phyloP scores from a whole-genome alignment of 2,113 vertebrate genomes.

The Speoplatyrhinus poulsoni region DNA sequence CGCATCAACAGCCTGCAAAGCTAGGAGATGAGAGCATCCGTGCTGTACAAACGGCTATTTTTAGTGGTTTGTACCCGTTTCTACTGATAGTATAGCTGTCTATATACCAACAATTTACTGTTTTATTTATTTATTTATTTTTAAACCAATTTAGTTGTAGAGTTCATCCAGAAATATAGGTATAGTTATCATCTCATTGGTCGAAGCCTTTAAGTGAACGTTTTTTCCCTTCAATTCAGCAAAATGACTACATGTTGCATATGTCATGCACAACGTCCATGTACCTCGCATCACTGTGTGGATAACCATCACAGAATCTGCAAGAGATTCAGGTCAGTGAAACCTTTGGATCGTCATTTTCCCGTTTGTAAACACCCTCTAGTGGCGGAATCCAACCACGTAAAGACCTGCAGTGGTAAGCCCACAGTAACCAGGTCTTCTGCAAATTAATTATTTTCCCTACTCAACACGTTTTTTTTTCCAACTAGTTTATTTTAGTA shows the following conservation, averaged over 20 bases:
- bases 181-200: not conserved
- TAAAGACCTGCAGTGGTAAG: not conserved
- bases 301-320: conserved; percentile 17
- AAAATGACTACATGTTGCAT: conserved; percentile 78
- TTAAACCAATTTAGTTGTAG: not conserved
- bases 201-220: not conserved
- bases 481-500: too few species aligned
- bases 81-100: not conserved
- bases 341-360: not conserved
- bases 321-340: conserved; percentile 75
- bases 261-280: conserved; percentile 53
- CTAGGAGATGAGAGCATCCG: conserved; percentile 15
- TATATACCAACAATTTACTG: not conserved
- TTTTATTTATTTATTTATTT: not conserved
- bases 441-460: too few species aligned
- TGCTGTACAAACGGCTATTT: not conserved
- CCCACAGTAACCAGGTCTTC: not conserved
- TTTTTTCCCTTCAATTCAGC: not conserved
- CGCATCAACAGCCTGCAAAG: conserved; percentile 43
- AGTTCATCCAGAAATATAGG: too few species aligned
- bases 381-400: conserved; percentile 17
- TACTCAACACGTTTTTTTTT: too few species aligned
- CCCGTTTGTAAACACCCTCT: conserved; percentile 29
- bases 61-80: not conserved
- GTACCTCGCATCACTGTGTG: conserved; percentile 36